These are phyloP conservation scores for Laothoe populi DNA, from an alignment of 2,888 invertebrate genomes.

Conservation along the genomic window DNA sequence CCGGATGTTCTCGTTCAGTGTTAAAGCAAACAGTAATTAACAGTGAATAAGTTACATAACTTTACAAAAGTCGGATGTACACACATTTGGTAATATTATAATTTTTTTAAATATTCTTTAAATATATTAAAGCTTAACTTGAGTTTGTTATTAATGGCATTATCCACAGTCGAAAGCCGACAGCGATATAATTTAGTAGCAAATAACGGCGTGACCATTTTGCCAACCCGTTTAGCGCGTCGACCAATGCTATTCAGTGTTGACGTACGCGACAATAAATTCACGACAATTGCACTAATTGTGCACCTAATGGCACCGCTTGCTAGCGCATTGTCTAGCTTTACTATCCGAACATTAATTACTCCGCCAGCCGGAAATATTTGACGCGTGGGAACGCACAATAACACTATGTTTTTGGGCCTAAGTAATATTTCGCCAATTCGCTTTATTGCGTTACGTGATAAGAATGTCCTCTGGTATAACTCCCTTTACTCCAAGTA, in stretches of 20 bases:
- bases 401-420: conserved; percentile 41
- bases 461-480: conserved; percentile 52
- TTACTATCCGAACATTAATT: conserved; percentile 66
- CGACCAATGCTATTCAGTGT: conserved; percentile 40
- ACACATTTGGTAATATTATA: too few species aligned
- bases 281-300: conserved; percentile 83
- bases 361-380: conserved; percentile 63
- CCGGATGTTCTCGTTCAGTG: too few species aligned
- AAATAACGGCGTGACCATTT: conserved; percentile 10
- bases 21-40: too few species aligned
- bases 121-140: neutral
- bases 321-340: conserved; percentile 76
- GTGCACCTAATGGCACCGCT: conserved; percentile 75
- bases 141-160: neutral
- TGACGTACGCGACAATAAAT: conserved; percentile 73
- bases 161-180: neutral
- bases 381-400: conserved; percentile 63
- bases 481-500: conserved; percentile 25
- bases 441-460: conserved; percentile 66
- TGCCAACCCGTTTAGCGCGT: neutral
- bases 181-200: conserved; percentile 2
- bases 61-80: too few species aligned
- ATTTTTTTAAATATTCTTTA: neutral
- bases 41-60: too few species aligned
- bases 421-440: conserved; percentile 49